Evolutionary conservation across 2,113 vertebrate genomes (phyloP), one percentile per base, ranked within the genome.

Genomic region (Lampris megalopsis): DNA sequence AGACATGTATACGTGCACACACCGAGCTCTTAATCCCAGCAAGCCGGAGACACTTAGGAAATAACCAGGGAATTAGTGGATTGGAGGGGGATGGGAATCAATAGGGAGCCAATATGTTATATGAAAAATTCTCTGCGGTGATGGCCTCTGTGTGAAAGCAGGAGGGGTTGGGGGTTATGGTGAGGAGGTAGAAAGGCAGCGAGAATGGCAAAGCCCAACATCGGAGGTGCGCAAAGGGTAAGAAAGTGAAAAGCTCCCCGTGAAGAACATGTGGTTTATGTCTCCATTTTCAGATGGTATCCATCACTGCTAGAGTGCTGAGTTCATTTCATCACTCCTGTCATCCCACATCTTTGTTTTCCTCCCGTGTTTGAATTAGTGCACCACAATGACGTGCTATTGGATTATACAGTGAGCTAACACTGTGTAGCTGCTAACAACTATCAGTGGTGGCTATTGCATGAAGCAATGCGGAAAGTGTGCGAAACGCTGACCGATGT

Each of bases 41-140:
- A 80, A 88, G 86, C 77, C 37, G 56, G 71, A 90, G 89, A 92
- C 92, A 92, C 89, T 94, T 91, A 91, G 89, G 88, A 94, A 94
- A 95, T 91, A 93, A 92, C 92, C 87, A 85, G 79, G 85, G 90
- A 92, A 93, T 94, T 90, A 90, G 87, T 90, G 86, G 84, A 91
- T 89, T 89, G 89, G 90, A 82, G 69, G 71, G 80, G 68, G 81
- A 73, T 63, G 48, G 45, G 82, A 82, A 94, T 94, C 93, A 92
- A 94, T 94, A 92, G 64, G 58, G 63, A 91, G 77, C 91, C 91
- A 91, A 92, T 91, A 91, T 87, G 86, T 90, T 90, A 83, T 89
- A 94, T 94, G 88, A 92, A 93, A 94, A 90, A 92, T 69, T 90
- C 83, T 84, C 90, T 78, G 60, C 69, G 49, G 65, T 90, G 86